Evolutionary conservation across 2,797 vertebrate genomes (phyloP).

Genomic region (Apodemus agrarius): DNA sequence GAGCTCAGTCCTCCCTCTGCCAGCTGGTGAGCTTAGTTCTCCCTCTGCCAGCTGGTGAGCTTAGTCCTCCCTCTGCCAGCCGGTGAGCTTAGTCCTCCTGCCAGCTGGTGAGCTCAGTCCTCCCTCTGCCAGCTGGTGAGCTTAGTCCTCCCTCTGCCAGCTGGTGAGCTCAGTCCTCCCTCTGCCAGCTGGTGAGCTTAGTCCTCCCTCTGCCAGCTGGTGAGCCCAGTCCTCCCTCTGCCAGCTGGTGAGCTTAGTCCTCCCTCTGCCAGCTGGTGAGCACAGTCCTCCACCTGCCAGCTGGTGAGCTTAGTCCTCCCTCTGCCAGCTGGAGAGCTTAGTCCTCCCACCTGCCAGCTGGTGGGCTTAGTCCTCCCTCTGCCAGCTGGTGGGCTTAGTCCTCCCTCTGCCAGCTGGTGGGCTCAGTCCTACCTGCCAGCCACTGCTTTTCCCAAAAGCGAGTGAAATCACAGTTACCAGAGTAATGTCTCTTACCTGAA

Average conservation of each 20-base stretch:
- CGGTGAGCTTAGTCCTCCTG: neutral
- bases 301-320: neutral
- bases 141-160: too few species aligned
- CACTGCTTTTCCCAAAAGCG: neutral
- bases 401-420: neutral
- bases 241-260: neutral
- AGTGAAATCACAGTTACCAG: neutral
- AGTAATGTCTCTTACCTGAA: constrained; percentile 32
- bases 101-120: too few species aligned
- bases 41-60: neutral
- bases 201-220: too few species aligned
- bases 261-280: too few species aligned
- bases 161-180: neutral
- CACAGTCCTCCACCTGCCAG: too few species aligned
- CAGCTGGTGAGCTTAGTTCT: neutral
- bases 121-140: neutral
- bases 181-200: neutral
- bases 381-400: neutral
- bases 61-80: neutral
- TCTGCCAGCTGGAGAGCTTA: neutral
- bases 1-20: too few species aligned
- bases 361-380: neutral
- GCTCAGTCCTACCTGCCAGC: neutral
- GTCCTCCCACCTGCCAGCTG: too few species aligned
- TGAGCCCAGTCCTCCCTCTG: too few species aligned